Percentiles rank a stretch among this genome's conserved stretches.
Evolutionary conservation across 2,888 invertebrate genomes (phyloP).

Genomic region (Leucania comma): DNA sequence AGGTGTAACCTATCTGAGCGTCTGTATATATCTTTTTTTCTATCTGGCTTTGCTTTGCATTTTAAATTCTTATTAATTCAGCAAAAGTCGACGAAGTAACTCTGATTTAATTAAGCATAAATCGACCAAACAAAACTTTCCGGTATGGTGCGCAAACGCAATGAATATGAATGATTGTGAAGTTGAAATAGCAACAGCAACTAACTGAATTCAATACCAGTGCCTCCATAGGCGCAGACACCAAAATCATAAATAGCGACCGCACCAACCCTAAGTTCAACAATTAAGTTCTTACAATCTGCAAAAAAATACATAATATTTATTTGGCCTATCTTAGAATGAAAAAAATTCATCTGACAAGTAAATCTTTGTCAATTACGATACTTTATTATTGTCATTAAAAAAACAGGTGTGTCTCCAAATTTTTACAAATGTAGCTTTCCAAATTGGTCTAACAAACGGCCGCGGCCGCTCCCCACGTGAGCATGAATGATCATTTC

Average conservation of each 20-base stretch:
- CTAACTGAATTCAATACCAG: neutral
- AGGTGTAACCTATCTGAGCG: no score
- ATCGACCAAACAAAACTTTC: no score
- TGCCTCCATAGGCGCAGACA: no score
- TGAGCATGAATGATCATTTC: constrained; percentile 71
- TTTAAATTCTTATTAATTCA: neutral
- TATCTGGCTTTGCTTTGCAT: neutral
- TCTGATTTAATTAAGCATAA: neutral
- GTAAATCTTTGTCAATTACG: neutral
- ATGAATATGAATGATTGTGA: neutral
- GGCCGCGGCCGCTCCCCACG: constrained; percentile 25
- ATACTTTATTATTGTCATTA: neutral
- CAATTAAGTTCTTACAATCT: neutral
- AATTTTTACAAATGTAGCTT: constrained; percentile 12
- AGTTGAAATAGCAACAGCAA: neutral
- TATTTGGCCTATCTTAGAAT: neutral
- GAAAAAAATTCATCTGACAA: neutral
- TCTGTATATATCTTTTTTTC: no score
- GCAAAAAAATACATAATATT: no score
- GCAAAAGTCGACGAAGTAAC: neutral
- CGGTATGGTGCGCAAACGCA: no score
- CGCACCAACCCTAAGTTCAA: no score
- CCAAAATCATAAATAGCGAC: neutral
- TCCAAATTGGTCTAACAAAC: constrained; percentile 28
- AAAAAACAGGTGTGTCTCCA: constrained; percentile 40